A percentile compares a stretch with the other conserved stretches of the same genome.
Evolutionary conservation across 2,113 vertebrate species (phyloP).

Genomic region (Scortum barcoo): DNA sequence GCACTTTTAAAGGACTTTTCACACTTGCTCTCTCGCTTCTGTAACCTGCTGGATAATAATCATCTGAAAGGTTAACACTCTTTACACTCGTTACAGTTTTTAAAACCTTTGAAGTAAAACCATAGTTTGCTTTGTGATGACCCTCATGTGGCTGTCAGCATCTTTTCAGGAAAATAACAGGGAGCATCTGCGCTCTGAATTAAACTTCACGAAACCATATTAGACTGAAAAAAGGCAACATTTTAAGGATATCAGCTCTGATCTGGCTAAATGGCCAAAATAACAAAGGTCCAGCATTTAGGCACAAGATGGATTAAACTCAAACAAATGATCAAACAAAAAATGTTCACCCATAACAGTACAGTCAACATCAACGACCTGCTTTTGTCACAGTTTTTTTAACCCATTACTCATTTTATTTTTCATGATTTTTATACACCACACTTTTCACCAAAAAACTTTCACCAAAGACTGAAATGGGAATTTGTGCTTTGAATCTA

Average conservation of each 20-base stretch:
- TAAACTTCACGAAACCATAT: not conserved
- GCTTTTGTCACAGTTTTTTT: not conserved
- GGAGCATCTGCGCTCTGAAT: not conserved
- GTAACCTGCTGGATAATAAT: not conserved
- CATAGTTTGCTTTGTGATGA: not conserved
- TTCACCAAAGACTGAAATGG: not conserved
- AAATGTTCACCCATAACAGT: not conserved
- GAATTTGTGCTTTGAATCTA: not conserved
- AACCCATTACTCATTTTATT: not conserved
- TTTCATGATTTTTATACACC: not conserved
- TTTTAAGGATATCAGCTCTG: not conserved
- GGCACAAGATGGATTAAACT: not conserved
- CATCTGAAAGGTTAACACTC: not conserved
- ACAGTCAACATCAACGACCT: not conserved
- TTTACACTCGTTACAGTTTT: not conserved
- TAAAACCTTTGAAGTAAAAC: not conserved
- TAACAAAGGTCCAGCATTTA: not conserved
- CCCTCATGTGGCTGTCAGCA: not conserved
- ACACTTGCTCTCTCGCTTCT: not conserved
- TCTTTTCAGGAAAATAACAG: not conserved
- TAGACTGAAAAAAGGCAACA: not conserved
- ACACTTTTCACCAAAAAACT: not conserved
- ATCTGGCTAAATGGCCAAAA: not conserved
- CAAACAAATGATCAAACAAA: not conserved
- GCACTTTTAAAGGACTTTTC: conserved; percentile 1